phyloP scores from a whole-genome alignment of 2,797 vertebrate species.

The Pipistrellus pipistrellus region DNA sequence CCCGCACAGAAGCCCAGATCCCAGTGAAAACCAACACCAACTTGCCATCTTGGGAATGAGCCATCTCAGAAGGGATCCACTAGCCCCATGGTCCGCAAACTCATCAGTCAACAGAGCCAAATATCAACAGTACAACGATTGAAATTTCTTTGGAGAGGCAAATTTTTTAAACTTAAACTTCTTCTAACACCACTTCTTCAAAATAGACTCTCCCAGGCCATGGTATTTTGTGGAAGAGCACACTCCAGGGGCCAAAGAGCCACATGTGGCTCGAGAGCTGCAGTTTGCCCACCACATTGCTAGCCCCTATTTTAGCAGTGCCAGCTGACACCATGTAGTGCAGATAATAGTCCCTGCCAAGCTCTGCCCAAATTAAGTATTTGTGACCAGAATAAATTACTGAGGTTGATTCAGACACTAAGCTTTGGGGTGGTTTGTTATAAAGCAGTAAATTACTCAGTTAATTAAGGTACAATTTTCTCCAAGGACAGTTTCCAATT shows the following conservation, averaged over 20 bases:
- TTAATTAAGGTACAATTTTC: background rate
- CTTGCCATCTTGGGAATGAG: background rate
- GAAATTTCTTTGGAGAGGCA: too few species aligned
- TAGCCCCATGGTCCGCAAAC: too few species aligned
- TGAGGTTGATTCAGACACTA: slow-evolving; percentile 30
- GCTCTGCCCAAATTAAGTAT: background rate
- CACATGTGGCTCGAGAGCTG: too few species aligned
- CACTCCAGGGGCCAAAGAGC: too few species aligned
- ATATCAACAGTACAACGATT: too few species aligned
- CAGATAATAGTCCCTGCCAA: background rate
- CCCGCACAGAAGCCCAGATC: background rate
- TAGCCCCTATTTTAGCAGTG: background rate
- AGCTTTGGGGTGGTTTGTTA: background rate
- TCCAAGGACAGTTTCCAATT: background rate
- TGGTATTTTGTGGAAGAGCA: too few species aligned
- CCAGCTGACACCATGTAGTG: background rate
- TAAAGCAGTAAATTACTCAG: background rate
- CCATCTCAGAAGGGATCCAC: background rate
- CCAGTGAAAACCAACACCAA: background rate
- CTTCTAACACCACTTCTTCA: too few species aligned
- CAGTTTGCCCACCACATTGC: too few species aligned
- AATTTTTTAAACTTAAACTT: too few species aligned
- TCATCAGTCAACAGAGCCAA: too few species aligned
- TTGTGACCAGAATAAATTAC: background rate
- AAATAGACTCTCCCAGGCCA: too few species aligned